These are phyloP conservation scores for Dendrocopos noguchii DNA, from an alignment of 2,113 vertebrate genomes.

Conservation along the genomic window DNA sequence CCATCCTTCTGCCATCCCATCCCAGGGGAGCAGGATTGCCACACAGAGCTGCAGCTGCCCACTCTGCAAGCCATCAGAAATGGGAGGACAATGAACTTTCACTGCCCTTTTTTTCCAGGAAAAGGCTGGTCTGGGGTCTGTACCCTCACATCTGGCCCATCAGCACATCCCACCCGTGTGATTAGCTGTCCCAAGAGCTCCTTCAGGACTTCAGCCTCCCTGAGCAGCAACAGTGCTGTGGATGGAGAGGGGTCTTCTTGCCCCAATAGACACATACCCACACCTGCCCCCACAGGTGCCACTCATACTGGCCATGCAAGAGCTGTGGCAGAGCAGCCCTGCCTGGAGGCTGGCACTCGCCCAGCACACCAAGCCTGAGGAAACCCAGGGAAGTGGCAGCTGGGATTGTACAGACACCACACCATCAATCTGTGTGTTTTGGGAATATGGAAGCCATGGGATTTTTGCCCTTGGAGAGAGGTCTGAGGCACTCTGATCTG, in stretches of 20 bases:
- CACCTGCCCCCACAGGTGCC: not conserved
- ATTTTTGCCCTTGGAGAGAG: not conserved
- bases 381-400: not conserved
- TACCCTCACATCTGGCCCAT: accelerated
- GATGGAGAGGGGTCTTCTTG: not conserved
- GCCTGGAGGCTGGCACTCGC: not conserved
- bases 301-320: accelerated
- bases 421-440: not conserved
- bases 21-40: not conserved
- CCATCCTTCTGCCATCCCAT: not conserved
- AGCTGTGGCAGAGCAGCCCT: not conserved
- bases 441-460: not conserved
- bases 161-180: accelerated
- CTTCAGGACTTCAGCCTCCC: accelerated
- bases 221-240: not conserved
- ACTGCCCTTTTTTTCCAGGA: not conserved
- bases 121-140: not conserved
- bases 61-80: not conserved
- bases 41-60: accelerated
- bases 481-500: not conserved
- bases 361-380: accelerated
- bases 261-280: not conserved
- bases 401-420: not conserved
- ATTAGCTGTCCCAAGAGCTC: not conserved
- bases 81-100: not conserved